Conservation (phyloP, 2,888 invertebrate species). For the Tetragnatha montana region DNA sequence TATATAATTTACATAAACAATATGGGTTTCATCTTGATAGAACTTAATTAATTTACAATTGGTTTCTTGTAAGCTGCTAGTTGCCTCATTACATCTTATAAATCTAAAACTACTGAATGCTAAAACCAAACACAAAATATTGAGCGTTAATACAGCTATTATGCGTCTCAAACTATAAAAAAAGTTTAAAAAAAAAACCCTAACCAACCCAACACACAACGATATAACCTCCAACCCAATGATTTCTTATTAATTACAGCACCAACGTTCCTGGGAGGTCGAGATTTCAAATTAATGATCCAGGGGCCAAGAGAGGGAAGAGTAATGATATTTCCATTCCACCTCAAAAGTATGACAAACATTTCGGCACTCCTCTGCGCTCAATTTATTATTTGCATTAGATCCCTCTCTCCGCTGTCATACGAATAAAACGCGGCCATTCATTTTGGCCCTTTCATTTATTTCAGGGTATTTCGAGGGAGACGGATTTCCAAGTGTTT, state of each 20-base stretch:
- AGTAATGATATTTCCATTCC: slow-evolving; percentile 65
- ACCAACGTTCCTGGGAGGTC: neutral
- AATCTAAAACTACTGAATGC: too few relatives aligned
- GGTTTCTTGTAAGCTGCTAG: too few relatives aligned
- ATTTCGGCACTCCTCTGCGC: slow-evolving; percentile 35
- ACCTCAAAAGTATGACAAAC: slow-evolving; percentile 66
- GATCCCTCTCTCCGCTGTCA: slow-evolving; percentile 31
- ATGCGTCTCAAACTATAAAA: too few relatives aligned
- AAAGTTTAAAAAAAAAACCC: too few relatives aligned
- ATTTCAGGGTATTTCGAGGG: slow-evolving; percentile 22
- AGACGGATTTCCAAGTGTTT: neutral
- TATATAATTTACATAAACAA: too few relatives aligned
- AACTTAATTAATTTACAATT: too few relatives aligned
- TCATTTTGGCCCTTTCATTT: slow-evolving; percentile 42
- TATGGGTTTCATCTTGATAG: too few relatives aligned
- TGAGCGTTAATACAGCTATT: too few relatives aligned
- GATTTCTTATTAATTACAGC: neutral
- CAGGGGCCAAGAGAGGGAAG: slow-evolving; percentile 27
- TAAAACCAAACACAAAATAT: too few relatives aligned
- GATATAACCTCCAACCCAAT: neutral
- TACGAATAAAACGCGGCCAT: slow-evolving; percentile 44
- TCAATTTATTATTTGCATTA: slow-evolving; percentile 61
- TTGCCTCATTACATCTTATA: too few relatives aligned
- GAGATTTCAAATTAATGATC: slow-evolving; percentile 47
- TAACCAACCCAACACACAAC: too few relatives aligned